Conservation (phyloP, 2,888 invertebrate species). For the Nematopogon swammerdamellus region DNA sequence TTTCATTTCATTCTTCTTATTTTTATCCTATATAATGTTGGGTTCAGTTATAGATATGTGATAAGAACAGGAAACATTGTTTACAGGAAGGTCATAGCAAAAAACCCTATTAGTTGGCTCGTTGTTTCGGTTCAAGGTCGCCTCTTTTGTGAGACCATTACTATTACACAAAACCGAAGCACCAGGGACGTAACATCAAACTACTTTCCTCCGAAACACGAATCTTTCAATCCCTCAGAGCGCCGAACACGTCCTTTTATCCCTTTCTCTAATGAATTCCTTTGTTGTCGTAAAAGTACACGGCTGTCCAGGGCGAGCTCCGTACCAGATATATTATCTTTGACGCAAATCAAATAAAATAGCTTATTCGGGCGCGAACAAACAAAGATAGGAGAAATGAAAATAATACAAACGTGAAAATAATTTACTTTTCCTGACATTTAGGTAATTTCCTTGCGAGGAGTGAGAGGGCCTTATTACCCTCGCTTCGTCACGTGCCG, state of each 20-base stretch:
- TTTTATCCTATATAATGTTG: no score
- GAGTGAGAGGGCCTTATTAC: background rate
- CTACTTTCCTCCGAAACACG: background rate
- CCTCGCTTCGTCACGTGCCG: background rate
- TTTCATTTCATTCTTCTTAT: no score
- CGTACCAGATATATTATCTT: background rate
- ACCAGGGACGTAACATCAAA: background rate
- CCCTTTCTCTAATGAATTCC: background rate
- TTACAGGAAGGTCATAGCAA: no score
- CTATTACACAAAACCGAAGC: background rate
- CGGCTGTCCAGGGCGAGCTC: background rate
- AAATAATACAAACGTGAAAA: background rate
- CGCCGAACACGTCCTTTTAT: background rate
- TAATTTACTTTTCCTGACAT: background rate
- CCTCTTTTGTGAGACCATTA: background rate
- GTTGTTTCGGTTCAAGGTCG: no score
- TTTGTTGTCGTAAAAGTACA: background rate
- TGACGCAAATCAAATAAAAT: background rate
- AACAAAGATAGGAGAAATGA: background rate
- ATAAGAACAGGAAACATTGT: no score
- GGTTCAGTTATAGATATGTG: no score
- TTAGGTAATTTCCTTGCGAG: background rate
- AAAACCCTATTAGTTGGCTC: no score
- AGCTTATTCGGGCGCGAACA: background rate
- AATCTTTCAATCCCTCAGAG: background rate